Evolutionary conservation across 2,888 invertebrate species (phyloP).

Genomic region (Pardosa pseudoannulata): DNA sequence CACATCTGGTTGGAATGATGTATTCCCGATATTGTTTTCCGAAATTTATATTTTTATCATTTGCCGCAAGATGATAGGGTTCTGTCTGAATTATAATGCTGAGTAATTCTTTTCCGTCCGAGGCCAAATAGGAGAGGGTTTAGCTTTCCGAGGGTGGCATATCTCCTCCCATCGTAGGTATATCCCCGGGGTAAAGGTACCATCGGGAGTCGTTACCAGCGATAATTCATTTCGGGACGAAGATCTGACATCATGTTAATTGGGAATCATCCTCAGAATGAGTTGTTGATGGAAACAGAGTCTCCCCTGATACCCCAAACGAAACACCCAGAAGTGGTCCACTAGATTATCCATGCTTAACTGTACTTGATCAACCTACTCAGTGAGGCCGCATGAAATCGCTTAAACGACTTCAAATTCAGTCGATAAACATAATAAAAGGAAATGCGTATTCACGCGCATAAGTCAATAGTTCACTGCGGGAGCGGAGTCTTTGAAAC

Average conservation of each 20-base stretch:
- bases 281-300: conserved; percentile 59
- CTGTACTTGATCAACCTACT: conserved; percentile 26
- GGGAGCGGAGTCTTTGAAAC: too few relatives aligned
- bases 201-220: conserved; percentile 66
- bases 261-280: conserved; percentile 71
- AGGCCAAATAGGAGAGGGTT: conserved; percentile 26
- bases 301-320: not conserved
- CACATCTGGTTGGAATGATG: not conserved
- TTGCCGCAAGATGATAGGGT: conserved; percentile 17
- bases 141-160: conserved; percentile 32
- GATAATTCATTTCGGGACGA: conserved; percentile 67
- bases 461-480: too few relatives aligned
- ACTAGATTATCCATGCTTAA: conserved; percentile 27
- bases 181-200: conserved; percentile 52
- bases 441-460: not conserved
- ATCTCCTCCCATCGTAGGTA: conserved; percentile 44
- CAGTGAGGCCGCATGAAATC: conserved; percentile 25
- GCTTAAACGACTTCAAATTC: conserved; percentile 57
- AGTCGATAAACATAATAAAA: conserved; percentile 48
- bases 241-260: conserved; percentile 70
- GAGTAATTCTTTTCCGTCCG: conserved; percentile 67
- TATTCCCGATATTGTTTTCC: not conserved
- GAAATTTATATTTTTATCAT: not conserved
- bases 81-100: conserved; percentile 38
- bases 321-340: conserved; percentile 44